These are phyloP conservation scores for Sebastes cheni DNA, from an alignment of 2,797 vertebrate genomes.

Conservation along the genomic window DNA sequence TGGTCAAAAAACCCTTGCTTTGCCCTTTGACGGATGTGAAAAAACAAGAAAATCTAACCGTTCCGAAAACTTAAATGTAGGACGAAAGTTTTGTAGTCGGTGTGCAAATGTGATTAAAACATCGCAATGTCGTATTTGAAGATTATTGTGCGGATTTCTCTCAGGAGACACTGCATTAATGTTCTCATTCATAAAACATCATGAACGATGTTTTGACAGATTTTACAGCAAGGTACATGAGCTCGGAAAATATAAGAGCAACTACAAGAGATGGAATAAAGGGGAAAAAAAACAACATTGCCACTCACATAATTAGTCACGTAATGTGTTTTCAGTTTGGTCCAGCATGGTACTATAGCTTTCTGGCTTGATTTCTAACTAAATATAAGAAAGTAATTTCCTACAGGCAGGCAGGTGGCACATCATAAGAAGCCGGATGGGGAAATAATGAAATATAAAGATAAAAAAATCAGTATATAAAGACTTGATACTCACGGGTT, in stretches of 20 bases:
- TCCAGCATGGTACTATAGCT: neutral
- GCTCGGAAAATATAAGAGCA: neutral
- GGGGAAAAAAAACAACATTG: neutral
- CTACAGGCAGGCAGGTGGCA: constrained; percentile 4
- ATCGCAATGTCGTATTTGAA: neutral
- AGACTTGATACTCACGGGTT: neutral
- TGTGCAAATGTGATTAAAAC: no score
- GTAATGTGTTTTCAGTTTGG: constrained; percentile 10
- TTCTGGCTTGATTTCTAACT: neutral
- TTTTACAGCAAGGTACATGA: constrained; percentile 32
- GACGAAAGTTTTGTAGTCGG: no score
- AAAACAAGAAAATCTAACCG: no score
- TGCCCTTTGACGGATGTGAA: no score
- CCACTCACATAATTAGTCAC: constrained; percentile 4
- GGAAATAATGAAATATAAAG: constrained; percentile 27
- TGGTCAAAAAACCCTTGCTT: no score
- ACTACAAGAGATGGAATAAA: constrained; percentile 4
- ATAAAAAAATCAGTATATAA: neutral
- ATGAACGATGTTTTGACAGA: constrained; percentile 17
- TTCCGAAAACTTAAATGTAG: no score
- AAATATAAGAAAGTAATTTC: neutral
- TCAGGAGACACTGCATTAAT: constrained; percentile 1
- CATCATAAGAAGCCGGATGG: constrained; percentile 1
- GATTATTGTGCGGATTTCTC: constrained; percentile 13
- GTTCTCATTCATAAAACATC: constrained; percentile 23